A percentile compares a stretch with the other conserved stretches of the same genome.
Conservation (phyloP, 2,797 vertebrate genomes). For the Acrossocheilus wenchowensis region DNA sequence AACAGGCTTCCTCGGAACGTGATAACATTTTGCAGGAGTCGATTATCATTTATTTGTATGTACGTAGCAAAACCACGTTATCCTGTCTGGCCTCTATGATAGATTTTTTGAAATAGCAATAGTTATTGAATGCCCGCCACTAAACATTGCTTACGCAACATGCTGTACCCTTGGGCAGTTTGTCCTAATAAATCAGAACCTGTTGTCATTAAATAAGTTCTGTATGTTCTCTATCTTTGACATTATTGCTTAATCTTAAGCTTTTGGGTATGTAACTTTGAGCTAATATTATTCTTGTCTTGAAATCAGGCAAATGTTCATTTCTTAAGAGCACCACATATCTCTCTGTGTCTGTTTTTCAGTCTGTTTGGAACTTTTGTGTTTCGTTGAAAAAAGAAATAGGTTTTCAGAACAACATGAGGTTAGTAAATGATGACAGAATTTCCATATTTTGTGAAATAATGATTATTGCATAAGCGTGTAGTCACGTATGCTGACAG, state of each 20-base stretch:
- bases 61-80: not conserved
- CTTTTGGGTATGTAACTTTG: not conserved
- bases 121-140: not conserved
- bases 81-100: not conserved
- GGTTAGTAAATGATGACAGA: not conserved
- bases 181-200: not conserved
- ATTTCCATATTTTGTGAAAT: not conserved
- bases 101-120: not conserved
- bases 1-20: slow-evolving; percentile 8
- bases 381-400: not conserved
- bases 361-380: not conserved
- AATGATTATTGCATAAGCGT: not conserved
- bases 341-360: not conserved
- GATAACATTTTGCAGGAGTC: not conserved
- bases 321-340: not conserved
- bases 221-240: slow-evolving; percentile 20
- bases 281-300: not conserved
- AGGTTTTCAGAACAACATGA: not conserved
- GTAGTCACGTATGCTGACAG: not conserved
- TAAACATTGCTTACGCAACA: not conserved
- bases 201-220: not conserved
- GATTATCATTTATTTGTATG: not conserved
- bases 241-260: slow-evolving; percentile 25
- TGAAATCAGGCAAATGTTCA: not conserved
- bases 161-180: not conserved